Percentiles rank a stretch among this genome's conserved stretches.
Evolutionary conservation across 2,113 vertebrate genomes (phyloP).

Genomic region (Athene noctua): DNA sequence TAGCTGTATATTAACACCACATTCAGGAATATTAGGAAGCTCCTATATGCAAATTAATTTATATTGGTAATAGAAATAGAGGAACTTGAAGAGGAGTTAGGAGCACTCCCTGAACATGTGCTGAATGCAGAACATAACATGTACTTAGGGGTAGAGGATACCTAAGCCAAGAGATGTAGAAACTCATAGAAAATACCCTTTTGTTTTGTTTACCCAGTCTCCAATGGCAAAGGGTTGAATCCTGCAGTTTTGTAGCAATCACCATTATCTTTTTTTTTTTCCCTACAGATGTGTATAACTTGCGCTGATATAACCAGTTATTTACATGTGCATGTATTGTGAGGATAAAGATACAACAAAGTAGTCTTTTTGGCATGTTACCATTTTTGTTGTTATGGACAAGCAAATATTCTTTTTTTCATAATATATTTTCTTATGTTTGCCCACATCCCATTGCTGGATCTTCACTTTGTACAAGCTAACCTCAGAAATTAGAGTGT

Average conservation of each 20-base stretch:
- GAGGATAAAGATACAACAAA: not conserved
- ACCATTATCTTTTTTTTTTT: not conserved
- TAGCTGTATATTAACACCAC: slow-evolving; percentile 24
- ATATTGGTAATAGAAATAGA: not conserved
- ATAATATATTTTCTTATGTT: not conserved
- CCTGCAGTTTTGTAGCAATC: not conserved
- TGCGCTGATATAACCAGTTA: not conserved
- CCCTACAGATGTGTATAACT: not conserved
- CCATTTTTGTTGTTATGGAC: not conserved
- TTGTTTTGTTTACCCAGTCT: not conserved
- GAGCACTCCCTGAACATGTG: not conserved
- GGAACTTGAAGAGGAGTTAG: not conserved
- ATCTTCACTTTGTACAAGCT: not conserved
- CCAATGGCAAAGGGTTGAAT: not conserved
- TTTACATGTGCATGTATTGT: not conserved
- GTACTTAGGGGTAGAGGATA: not conserved
- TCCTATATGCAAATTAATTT: slow-evolving; percentile 61
- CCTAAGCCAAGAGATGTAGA: not conserved
- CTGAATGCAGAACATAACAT: not conserved
- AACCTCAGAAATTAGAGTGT: slow-evolving; percentile 33
- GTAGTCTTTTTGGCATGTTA: not conserved
- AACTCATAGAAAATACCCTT: not conserved
- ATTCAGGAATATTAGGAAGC: slow-evolving; percentile 31
- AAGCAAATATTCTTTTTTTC: not conserved
- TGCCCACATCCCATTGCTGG: not conserved